Percentiles rank a stretch among this genome's conserved stretches.
Conservation (phyloP, 2,888 invertebrate genomes). For the Busseola fusca region DNA sequence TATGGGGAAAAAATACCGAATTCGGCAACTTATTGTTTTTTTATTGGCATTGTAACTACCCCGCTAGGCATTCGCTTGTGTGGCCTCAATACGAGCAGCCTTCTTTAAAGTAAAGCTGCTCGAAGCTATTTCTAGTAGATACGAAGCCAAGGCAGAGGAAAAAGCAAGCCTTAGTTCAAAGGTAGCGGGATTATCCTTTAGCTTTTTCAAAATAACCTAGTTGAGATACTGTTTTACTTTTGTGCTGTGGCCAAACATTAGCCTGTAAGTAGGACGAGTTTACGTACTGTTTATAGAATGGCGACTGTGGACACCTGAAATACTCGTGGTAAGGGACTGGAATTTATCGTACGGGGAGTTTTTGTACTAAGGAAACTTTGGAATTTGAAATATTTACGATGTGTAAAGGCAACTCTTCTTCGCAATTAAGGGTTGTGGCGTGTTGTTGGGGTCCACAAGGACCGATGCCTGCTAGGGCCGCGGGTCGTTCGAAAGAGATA, state of each 20-base stretch:
- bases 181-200: background rate
- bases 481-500: no score
- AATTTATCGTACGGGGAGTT: constrained; percentile 23
- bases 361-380: constrained; percentile 13
- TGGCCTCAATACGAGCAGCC: background rate
- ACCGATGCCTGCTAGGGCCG: no score
- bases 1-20: background rate
- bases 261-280: constrained; percentile 40
- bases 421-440: background rate
- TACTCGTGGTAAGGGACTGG: constrained; percentile 4
- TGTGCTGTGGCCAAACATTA: constrained; percentile 35
- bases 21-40: background rate
- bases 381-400: background rate
- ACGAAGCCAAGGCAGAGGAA: background rate
- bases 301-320: constrained; percentile 39
- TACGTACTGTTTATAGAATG: constrained; percentile 48
- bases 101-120: background rate
- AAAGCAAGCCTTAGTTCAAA: background rate
- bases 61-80: no score
- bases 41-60: background rate
- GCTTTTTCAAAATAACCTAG: background rate
- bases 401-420: background rate
- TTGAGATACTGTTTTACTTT: constrained; percentile 18
- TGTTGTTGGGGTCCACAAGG: no score
- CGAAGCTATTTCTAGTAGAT: background rate